Evolutionary conservation across 1,140 invertebrate genomes (phyloP).

Genomic region (Bradysia coprophila): DNA sequence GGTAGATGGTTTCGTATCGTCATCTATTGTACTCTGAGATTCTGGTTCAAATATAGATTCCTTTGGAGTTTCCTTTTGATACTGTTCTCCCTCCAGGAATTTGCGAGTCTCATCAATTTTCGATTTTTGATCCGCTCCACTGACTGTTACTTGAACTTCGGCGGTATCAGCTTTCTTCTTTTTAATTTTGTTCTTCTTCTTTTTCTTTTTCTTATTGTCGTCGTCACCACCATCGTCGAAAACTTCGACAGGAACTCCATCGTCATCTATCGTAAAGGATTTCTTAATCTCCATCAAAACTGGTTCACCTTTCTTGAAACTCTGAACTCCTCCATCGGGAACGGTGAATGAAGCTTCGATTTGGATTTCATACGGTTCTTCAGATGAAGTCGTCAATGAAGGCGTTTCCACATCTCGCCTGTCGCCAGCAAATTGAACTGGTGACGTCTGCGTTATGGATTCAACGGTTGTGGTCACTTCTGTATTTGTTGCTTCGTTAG

Average conservation of each 20-base stretch:
- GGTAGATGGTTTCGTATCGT: too few relatives aligned
- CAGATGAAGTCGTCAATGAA: constrained; percentile 20
- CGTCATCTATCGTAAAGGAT: constrained; percentile 8
- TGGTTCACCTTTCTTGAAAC: constrained; percentile 5
- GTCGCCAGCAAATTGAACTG: constrained; percentile 12
- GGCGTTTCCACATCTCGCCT: constrained; percentile 9
- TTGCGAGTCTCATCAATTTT: neutral
- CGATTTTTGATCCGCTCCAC: neutral
- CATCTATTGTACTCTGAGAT: too few relatives aligned
- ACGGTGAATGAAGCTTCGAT: constrained; percentile 37
- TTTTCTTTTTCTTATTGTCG: constrained; percentile 24
- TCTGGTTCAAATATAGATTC: too few relatives aligned
- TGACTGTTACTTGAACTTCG: constrained; percentile 1
- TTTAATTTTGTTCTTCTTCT: constrained; percentile 5
- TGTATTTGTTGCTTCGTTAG: constrained; percentile 12
- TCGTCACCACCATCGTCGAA: constrained; percentile 16
- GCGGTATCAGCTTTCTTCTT: constrained; percentile 15
- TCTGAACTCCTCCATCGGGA: constrained; percentile 22
- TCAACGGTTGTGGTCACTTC: constrained; percentile 17
- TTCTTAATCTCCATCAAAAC: constrained; percentile 5
- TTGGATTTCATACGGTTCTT: constrained; percentile 39
- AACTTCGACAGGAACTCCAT: neutral
- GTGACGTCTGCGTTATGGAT: constrained; percentile 25
- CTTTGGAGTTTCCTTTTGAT: neutral
- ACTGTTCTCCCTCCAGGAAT: neutral